These are phyloP conservation scores for Podarcis cretensis DNA, from an alignment of 2,113 vertebrate genomes.

Conservation along the genomic window DNA sequence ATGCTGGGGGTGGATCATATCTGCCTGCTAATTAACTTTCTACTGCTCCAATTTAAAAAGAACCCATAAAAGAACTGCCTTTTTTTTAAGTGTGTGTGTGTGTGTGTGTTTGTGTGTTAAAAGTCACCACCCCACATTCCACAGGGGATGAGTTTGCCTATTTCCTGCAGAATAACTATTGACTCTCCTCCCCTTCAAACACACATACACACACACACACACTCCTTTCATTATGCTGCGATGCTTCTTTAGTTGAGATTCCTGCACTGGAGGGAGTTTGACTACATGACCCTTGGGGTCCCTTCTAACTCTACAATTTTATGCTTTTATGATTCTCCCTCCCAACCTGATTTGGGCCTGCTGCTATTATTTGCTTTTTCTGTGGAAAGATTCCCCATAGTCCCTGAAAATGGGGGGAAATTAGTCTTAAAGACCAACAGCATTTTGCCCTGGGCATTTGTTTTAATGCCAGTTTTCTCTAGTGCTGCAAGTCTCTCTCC, in stretches of 20 bases:
- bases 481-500: slow-evolving; percentile 39
- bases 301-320: too few species aligned
- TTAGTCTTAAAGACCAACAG: slow-evolving; percentile 20
- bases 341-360: not conserved
- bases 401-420: not conserved
- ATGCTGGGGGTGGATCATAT: not conserved
- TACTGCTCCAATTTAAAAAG: too few species aligned
- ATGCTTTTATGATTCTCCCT: not conserved
- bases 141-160: not conserved
- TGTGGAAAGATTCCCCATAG: not conserved
- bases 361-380: slow-evolving; percentile 34
- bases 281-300: too few species aligned
- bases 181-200: not conserved
- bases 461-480: slow-evolving; percentile 31
- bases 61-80: not conserved
- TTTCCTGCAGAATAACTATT: not conserved
- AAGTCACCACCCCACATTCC: not conserved
- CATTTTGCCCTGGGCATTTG: not conserved
- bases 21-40: not conserved
- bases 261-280: too few species aligned
- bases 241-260: too few species aligned
- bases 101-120: not conserved
- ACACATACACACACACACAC: not conserved
- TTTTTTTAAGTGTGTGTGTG: not conserved
- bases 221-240: too few species aligned